Percentiles rank a stretch among this genome's conserved stretches.
These are phyloP conservation scores for Subanguina moxae DNA, from an alignment of 1,140 invertebrate species.

Conservation along the genomic window DNA sequence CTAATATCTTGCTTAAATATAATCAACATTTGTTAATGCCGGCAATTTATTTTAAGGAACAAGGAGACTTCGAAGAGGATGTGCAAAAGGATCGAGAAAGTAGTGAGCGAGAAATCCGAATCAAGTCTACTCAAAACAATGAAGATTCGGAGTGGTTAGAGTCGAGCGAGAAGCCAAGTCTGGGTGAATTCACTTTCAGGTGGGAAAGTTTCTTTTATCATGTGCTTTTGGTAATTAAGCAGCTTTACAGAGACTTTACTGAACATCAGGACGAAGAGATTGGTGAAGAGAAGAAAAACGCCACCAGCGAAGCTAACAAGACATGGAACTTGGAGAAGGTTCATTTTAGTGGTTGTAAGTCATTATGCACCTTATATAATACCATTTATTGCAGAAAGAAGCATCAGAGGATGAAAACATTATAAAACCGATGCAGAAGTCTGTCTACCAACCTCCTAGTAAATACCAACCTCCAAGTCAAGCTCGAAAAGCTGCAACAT, in stretches of 20 bases:
- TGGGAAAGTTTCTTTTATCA: too few relatives aligned
- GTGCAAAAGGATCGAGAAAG: slow-evolving; percentile 7
- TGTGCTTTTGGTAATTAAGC: too few relatives aligned
- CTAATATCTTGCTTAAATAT: too few relatives aligned
- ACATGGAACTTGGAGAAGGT: slow-evolving; percentile 21
- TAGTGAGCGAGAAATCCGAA: slow-evolving; percentile 1
- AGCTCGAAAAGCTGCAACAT: slow-evolving; percentile 12
- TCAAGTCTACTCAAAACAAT: slow-evolving; percentile 5
- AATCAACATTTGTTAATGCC: too few relatives aligned
- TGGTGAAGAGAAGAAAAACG: slow-evolving; percentile 32
- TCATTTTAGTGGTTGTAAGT: background rate
- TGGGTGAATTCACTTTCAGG: slow-evolving; percentile 11
- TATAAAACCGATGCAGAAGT: background rate
- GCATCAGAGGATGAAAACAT: background rate
- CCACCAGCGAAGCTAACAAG: slow-evolving; percentile 19
- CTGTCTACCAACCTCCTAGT: slow-evolving; percentile 2
- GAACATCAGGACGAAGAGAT: slow-evolving; percentile 22
- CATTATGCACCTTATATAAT: too few relatives aligned
- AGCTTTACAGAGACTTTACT: slow-evolving; percentile 14
- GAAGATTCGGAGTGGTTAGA: slow-evolving; percentile 35
- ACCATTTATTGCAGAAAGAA: background rate
- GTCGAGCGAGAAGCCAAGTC: slow-evolving; percentile 22
- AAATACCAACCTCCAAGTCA: slow-evolving; percentile 10
- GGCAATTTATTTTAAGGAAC: slow-evolving; percentile 17
- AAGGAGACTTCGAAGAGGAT: slow-evolving; percentile 26